A percentile compares a stretch with the other conserved stretches of the same genome.
Conservation (phyloP, 2,888 invertebrate genomes). For the Drosophila longiperda region DNA sequence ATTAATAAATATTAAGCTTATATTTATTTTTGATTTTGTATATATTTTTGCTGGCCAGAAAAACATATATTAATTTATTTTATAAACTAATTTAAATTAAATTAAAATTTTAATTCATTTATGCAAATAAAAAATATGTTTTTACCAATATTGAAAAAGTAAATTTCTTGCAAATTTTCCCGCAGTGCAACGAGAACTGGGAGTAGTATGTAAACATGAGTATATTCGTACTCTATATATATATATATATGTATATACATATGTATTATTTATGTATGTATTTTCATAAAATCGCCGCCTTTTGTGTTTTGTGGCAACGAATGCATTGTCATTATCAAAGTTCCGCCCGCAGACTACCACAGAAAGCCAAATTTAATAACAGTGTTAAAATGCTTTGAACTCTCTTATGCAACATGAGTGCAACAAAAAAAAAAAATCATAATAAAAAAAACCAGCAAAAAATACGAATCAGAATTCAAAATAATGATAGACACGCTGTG, state of each 20-base stretch:
- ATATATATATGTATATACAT: slow-evolving; percentile 7
- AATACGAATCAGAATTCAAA: slow-evolving; percentile 40
- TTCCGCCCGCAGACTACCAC: slow-evolving; percentile 6
- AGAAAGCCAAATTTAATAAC: slow-evolving; percentile 61
- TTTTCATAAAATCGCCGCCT: slow-evolving; percentile 29
- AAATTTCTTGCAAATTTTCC: slow-evolving; percentile 1
- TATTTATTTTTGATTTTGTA: too few relatives aligned
- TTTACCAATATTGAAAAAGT: neutral
- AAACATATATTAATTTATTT: neutral
- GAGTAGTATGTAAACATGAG: slow-evolving; percentile 11
- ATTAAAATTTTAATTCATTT: neutral
- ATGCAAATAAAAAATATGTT: neutral
- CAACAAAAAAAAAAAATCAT: slow-evolving; percentile 23
- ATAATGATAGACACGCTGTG: slow-evolving; percentile 65
- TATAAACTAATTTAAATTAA: too few relatives aligned
- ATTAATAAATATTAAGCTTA: too few relatives aligned
- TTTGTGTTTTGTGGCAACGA: slow-evolving; percentile 45
- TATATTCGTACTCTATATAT: slow-evolving; percentile 9
- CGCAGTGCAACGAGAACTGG: slow-evolving; percentile 17
- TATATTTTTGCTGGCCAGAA: neutral
- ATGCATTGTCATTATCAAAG: slow-evolving; percentile 59
- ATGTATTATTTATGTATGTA: slow-evolving; percentile 9
- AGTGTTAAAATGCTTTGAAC: slow-evolving; percentile 55
- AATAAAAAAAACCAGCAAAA: neutral
- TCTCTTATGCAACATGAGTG: slow-evolving; percentile 50